phyloP scores from a whole-genome alignment of 1,140 invertebrate genomes.

The Drosophila ananassae region DNA sequence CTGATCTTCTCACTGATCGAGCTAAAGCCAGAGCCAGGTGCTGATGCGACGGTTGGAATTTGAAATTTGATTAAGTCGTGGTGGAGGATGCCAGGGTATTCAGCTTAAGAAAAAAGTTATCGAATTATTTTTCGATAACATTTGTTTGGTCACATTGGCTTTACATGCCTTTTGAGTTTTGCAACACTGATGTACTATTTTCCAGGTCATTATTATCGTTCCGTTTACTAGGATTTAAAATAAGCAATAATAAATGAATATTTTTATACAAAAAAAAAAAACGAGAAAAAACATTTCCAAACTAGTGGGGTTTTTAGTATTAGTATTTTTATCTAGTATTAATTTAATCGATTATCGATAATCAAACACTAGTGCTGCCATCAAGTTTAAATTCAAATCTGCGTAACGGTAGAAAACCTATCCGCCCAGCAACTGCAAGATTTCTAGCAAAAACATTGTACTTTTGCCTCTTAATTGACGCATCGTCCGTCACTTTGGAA shows the following conservation, averaged over 20 bases:
- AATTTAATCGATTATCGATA: neutral
- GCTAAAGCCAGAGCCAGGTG: constrained; percentile 44
- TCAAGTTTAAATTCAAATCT: neutral
- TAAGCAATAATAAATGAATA: neutral
- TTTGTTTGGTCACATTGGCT: neutral
- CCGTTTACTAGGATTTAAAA: too few relatives aligned
- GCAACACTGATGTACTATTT: neutral
- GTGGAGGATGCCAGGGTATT: neutral
- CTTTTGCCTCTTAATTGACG: constrained; percentile 13
- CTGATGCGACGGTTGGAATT: constrained; percentile 64
- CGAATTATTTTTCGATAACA: neutral
- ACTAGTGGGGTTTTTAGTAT: neutral
- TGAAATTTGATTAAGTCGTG: constrained; percentile 27
- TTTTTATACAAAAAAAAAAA: neutral
- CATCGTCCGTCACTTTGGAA: constrained; percentile 7
- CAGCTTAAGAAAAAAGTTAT: neutral
- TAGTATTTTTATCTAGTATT: neutral
- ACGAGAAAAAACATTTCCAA: neutral
- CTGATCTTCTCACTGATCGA: constrained; percentile 24
- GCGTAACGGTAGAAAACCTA: neutral
- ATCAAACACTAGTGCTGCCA: constrained; percentile 16
- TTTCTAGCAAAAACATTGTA: neutral
- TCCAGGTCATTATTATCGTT: too few relatives aligned
- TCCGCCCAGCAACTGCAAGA: neutral
- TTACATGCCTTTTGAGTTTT: neutral